Evolutionary conservation across 2,888 invertebrate genomes (phyloP).

Genomic region (Geotrupes spiniger): DNA sequence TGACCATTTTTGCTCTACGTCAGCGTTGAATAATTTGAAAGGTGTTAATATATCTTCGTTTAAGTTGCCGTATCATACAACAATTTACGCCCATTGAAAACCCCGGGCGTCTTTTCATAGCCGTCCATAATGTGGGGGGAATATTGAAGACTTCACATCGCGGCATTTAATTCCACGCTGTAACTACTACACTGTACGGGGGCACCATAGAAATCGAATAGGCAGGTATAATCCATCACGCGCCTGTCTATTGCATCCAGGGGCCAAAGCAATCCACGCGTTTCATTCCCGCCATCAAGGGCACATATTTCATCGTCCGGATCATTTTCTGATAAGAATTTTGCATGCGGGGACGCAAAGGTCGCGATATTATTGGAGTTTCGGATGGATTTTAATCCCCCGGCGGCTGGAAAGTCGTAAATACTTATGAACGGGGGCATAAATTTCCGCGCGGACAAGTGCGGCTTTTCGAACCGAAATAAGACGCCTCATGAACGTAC

Average conservation of each 20-base stretch:
- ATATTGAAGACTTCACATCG: conserved; percentile 19
- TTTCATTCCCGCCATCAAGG: conserved; percentile 37
- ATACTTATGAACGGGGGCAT: conserved; percentile 36
- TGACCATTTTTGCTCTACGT: too few species aligned
- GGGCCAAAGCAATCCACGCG: conserved; percentile 39
- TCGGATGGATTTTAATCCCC: conserved; percentile 36
- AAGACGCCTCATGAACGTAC: conserved; percentile 14
- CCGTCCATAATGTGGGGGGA: conserved; percentile 16
- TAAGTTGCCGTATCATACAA: too few species aligned
- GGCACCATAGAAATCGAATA: conserved; percentile 26
- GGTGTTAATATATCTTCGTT: too few species aligned
- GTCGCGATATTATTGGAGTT: conserved; percentile 35
- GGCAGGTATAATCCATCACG: conserved; percentile 39
- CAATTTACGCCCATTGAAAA: background rate
- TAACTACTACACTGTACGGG: conserved; percentile 11
- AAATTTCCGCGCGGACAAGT: conserved; percentile 23
- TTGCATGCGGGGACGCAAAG: conserved; percentile 33
- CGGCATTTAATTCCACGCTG: conserved; percentile 19
- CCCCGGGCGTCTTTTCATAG: conserved; percentile 3
- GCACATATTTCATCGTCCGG: conserved; percentile 41
- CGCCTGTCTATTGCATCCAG: conserved; percentile 40
- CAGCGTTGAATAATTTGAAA: too few species aligned
- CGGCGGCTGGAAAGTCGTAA: conserved; percentile 35
- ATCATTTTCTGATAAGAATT: conserved; percentile 43
- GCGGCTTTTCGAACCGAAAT: conserved; percentile 12